phyloP scores from a whole-genome alignment of 1,140 invertebrate genomes.

The Phenacoccus solenopsis region DNA sequence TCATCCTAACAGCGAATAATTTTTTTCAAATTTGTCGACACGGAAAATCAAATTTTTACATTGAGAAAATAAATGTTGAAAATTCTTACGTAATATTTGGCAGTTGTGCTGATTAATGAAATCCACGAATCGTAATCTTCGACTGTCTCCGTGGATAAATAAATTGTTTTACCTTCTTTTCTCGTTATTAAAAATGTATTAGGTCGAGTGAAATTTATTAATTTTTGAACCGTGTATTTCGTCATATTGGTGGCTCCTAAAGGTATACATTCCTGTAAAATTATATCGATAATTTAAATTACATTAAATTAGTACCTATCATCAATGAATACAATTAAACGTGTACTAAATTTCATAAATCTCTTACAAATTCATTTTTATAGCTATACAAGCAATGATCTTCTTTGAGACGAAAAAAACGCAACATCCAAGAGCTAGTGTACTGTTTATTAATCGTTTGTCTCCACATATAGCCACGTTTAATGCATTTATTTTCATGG shows the following conservation, averaged over 20 bases:
- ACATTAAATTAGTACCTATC: too few species aligned
- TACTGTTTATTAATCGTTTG: slow-evolving; percentile 44
- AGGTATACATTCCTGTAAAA: slow-evolving; percentile 64
- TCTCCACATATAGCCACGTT: slow-evolving; percentile 67
- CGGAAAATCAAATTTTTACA: neutral
- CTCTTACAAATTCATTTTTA: slow-evolving; percentile 67
- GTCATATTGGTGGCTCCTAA: slow-evolving; percentile 76
- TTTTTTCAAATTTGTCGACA: neutral
- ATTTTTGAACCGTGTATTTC: slow-evolving; percentile 59
- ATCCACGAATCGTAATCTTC: slow-evolving; percentile 62
- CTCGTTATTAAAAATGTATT: slow-evolving; percentile 61
- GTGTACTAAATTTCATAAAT: too few species aligned
- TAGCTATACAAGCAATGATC: slow-evolving; percentile 94
- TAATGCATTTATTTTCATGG: slow-evolving; percentile 26
- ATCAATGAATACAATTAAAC: too few species aligned
- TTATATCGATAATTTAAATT: too few species aligned
- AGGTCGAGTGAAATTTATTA: slow-evolving; percentile 42
- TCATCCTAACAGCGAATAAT: slow-evolving; percentile 46
- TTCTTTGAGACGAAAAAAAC: slow-evolving; percentile 80
- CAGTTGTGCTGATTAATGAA: slow-evolving; percentile 54
- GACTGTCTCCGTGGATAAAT: slow-evolving; percentile 66
- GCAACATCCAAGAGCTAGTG: slow-evolving; percentile 57
- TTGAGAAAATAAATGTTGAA: slow-evolving; percentile 31
- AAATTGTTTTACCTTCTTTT: slow-evolving; percentile 58
- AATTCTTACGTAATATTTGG: slow-evolving; percentile 28